These are phyloP conservation scores for Coregonus suidteri DNA, from an alignment of 2,797 vertebrate genomes.

Conservation along the genomic window DNA sequence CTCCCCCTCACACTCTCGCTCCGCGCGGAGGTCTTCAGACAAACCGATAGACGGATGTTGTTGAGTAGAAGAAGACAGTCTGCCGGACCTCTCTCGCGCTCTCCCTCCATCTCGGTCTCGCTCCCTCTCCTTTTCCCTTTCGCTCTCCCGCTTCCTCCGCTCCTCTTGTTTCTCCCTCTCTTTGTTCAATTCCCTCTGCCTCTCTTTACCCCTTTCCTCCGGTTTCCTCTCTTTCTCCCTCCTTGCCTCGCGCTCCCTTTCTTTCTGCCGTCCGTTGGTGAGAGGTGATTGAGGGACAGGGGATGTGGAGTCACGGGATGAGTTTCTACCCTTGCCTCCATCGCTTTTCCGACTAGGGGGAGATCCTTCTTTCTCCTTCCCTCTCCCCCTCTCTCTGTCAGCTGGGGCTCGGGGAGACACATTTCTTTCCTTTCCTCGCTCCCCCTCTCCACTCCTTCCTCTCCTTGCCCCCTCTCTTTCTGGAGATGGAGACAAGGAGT, in stretches of 20 bases:
- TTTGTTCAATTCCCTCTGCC: slow-evolving; percentile 24
- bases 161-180: slow-evolving; percentile 28
- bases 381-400: slow-evolving; percentile 44
- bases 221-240: slow-evolving; percentile 48
- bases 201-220: slow-evolving; percentile 43
- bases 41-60: background rate
- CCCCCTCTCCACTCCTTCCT: slow-evolving; percentile 52
- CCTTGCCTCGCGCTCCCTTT: slow-evolving; percentile 48
- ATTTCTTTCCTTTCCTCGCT: slow-evolving; percentile 34
- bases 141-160: slow-evolving; percentile 3
- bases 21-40: background rate
- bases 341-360: slow-evolving; percentile 44
- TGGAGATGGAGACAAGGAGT: slow-evolving; percentile 56
- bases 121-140: slow-evolving; percentile 18
- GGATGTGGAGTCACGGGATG: slow-evolving; percentile 36
- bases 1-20: slow-evolving; percentile 3
- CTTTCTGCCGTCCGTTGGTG: slow-evolving; percentile 56
- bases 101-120: slow-evolving; percentile 35
- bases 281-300: slow-evolving; percentile 46
- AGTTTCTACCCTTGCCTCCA: slow-evolving; percentile 25
- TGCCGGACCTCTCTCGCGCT: slow-evolving; percentile 2
- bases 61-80: slow-evolving; percentile 6
- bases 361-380: slow-evolving; percentile 42
- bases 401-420: slow-evolving; percentile 7
- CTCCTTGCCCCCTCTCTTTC: slow-evolving; percentile 39